These are phyloP conservation scores for Halcyon leucocephala DNA, from an alignment of 2,797 vertebrate species.

Conservation along the genomic window DNA sequence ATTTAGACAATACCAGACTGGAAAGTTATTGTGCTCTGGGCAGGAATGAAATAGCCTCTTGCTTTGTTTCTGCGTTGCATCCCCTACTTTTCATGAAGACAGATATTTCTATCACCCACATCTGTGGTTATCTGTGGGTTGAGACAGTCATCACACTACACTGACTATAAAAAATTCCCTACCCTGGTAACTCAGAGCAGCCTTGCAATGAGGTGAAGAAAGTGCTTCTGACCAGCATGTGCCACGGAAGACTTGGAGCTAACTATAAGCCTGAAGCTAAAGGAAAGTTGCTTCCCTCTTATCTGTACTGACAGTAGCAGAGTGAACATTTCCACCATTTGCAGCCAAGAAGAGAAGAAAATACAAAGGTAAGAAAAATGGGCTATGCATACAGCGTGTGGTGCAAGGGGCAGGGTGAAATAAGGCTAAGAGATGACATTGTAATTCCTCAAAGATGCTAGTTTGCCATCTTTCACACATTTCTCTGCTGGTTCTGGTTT, in stretches of 20 bases:
- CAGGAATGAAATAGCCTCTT: neutral
- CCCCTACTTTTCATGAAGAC: neutral
- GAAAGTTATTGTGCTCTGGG: neutral
- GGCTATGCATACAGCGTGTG: neutral
- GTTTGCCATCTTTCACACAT: neutral
- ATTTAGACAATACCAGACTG: neutral
- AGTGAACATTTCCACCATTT: neutral
- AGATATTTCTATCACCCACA: neutral
- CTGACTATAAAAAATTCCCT: neutral
- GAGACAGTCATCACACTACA: neutral
- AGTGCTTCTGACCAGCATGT: neutral
- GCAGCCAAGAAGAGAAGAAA: neutral
- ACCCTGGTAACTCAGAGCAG: neutral
- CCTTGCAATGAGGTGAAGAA: neutral
- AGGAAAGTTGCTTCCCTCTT: neutral
- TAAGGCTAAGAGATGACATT: neutral
- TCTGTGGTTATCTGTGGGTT: neutral
- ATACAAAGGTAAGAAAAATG: constrained; percentile 21
- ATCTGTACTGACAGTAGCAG: neutral
- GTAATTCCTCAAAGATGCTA: neutral
- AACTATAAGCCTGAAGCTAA: neutral
- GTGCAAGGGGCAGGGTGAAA: neutral
- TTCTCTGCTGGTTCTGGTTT: neutral
- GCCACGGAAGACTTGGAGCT: neutral
- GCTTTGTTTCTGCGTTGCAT: neutral